Evolutionary conservation across 2,797 vertebrate species (phyloP), one percentile per base, ranked within the genome.

Genomic region (Hippocampus kuda): DNA sequence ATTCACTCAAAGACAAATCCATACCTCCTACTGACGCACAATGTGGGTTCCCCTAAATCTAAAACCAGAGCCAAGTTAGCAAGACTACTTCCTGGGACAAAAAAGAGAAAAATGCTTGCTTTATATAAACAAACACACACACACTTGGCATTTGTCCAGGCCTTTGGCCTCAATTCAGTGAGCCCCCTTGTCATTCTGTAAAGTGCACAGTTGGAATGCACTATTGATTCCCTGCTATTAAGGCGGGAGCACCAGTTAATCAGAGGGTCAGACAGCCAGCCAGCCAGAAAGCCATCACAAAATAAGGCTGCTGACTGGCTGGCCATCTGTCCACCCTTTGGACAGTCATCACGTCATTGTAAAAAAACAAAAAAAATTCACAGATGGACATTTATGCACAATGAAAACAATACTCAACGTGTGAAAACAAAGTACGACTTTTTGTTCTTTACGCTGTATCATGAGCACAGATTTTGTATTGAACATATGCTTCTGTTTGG

Each of bases 161-260:
- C 54, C 24, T n/a, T 22, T 76, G 71, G 77, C 75, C 69, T 75
- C 63, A 24, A 26, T 65, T 72, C 70, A 69, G 66, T 76, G 59
- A 74, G 24, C 24, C 13, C 64, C 70, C 66, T 73, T 66, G 79
- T 81, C 51, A 53, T 53, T 53, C 51, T 53, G 51, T 76, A 79
- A 70, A 72, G 76, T 65, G 73, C 81, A 75, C 74, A 66, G 49
- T 61, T 57, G 75, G 75, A 70, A 65, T 61, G 30, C 69, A 66
- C 67, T 77, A 85, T 86, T 63, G 85, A 88, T 85, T 84, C 69
- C 38, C 65, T 44, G 79, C 76, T 81, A 83, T 84, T 80, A 85
- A 69, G 74, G 79, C 69, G 18, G 77, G 83, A 72, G 54, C 78
- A 54, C 74, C 68, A 79, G 79, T 85, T 84, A 84, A 84, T 88